phyloP scores from a whole-genome alignment of 2,113 vertebrate genomes.

The Sphyrna mokarran region DNA sequence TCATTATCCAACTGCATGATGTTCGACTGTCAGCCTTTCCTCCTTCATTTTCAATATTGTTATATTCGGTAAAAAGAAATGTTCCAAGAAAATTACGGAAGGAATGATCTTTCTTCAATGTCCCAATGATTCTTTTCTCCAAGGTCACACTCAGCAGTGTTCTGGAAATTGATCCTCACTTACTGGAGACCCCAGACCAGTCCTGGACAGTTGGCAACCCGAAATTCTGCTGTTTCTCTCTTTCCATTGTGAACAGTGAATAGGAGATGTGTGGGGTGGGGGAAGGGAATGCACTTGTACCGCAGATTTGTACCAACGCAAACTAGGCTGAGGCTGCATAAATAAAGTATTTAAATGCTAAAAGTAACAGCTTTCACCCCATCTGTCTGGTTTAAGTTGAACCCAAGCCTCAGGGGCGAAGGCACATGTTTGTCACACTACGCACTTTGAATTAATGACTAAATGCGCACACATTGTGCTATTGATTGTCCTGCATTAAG shows the following conservation, averaged over 20 bases:
- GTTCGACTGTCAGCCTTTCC: too few relatives aligned
- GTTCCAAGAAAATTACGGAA: too few relatives aligned
- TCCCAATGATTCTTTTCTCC: too few relatives aligned
- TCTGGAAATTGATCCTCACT: too few relatives aligned
- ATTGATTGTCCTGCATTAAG: conserved; percentile 18
- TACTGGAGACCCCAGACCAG: too few relatives aligned
- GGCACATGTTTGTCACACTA: conserved; percentile 25
- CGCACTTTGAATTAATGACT: neutral
- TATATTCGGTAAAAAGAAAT: too few relatives aligned
- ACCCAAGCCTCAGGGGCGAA: conserved; percentile 14
- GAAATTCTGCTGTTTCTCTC: neutral
- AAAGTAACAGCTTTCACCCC: conserved; percentile 31
- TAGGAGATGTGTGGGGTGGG: neutral
- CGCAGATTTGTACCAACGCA: neutral
- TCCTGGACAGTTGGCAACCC: too few relatives aligned
- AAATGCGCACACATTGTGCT: conserved; percentile 6
- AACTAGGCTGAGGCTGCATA: neutral
- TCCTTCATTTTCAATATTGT: too few relatives aligned
- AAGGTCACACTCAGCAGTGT: too few relatives aligned
- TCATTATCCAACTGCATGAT: too few relatives aligned
- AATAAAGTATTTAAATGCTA: conserved; percentile 32
- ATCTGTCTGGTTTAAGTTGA: conserved; percentile 35
- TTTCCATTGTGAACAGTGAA: neutral
- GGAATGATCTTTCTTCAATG: too few relatives aligned
- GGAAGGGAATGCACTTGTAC: neutral